Evolutionary conservation across 2,113 vertebrate species (phyloP), one percentile per base, ranked within the genome.

Genomic region (Abramis brama): DNA sequence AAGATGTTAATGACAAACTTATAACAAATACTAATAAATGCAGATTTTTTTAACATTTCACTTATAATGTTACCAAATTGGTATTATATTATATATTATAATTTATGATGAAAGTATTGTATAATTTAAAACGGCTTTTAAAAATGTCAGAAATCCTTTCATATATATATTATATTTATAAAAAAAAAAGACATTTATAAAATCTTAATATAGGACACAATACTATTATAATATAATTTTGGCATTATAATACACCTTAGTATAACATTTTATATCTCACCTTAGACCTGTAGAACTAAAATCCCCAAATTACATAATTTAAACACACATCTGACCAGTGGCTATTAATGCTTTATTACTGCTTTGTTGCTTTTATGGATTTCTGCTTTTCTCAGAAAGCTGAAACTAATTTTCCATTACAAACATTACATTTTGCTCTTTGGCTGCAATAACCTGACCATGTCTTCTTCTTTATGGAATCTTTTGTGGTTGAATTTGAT

Each of bases 401-500:
- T 62, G 36, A 7, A 27, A 47, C n/a, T 7, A 80, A 80, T n/a
- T 64, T 80, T 64, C 23, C 15, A 64, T 80, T 11, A 3, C 23
- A 64, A 64, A 64, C 4, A 2, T 64, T 1, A 7, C 33, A 79
- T 59, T 71, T 87, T 78, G 9, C 11, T 79, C 2, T 70, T 60
- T 17, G 4, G 59, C 83, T 88, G 70, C 87, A 81, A 79, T 82
- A 86, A 83, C 87, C 87, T 87, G 84, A 52, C 84, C 86, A 89
- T 71, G 85, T 88, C 52, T 43, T 45, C 57, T 64, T 64, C 86
- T 88, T 78, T 79, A 64, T 90, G 80, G 83, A 90, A 90, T 62
- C 86, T 90, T 91, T 84, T 92, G 89, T 80, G 89, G 88, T 90
- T 52, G 7, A 47, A 21, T 70, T 68, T 84, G 60, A 25, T 30